A percentile compares a stretch with the other conserved stretches of the same genome.
phyloP scores from a whole-genome alignment of 2,888 invertebrate species.

The Pelosia muscerda region DNA sequence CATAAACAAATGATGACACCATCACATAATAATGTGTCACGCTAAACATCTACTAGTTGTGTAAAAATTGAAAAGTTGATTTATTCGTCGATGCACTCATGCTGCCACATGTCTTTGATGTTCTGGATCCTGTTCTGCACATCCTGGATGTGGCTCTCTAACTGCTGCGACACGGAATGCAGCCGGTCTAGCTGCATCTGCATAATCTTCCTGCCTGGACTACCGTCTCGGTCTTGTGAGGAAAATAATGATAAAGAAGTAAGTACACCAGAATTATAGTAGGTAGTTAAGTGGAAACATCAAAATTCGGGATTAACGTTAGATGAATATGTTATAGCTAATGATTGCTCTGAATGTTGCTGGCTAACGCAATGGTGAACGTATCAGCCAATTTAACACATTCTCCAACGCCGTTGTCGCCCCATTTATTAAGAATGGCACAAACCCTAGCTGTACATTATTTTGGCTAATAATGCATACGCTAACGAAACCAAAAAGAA shows the following conservation, averaged over 20 bases:
- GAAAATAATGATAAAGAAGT: neutral
- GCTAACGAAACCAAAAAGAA: too few relatives aligned
- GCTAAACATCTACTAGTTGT: neutral
- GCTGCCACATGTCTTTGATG: conserved; percentile 48
- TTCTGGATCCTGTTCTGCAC: conserved; percentile 43
- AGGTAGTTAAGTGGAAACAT: too few relatives aligned
- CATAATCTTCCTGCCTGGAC: conserved; percentile 20
- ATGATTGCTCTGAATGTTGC: too few relatives aligned
- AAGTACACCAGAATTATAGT: neutral
- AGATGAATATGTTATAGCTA: too few relatives aligned
- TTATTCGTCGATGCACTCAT: conserved; percentile 32
- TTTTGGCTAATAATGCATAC: too few relatives aligned
- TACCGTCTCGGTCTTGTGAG: conserved; percentile 8
- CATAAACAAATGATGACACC: neutral
- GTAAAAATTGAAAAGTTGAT: neutral
- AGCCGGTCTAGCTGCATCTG: conserved; percentile 27
- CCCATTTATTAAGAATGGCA: too few relatives aligned
- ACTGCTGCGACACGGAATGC: conserved; percentile 31
- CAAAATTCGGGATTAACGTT: too few relatives aligned
- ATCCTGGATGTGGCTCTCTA: conserved; percentile 36
- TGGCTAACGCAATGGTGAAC: too few relatives aligned
- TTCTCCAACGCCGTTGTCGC: too few relatives aligned
- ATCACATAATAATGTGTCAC: neutral
- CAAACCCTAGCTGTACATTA: too few relatives aligned
- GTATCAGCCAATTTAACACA: too few relatives aligned